Base-by-base conservation (phyloP, 2,113 vertebrate genomes). In the Rhinoptilus africanus region DNA sequence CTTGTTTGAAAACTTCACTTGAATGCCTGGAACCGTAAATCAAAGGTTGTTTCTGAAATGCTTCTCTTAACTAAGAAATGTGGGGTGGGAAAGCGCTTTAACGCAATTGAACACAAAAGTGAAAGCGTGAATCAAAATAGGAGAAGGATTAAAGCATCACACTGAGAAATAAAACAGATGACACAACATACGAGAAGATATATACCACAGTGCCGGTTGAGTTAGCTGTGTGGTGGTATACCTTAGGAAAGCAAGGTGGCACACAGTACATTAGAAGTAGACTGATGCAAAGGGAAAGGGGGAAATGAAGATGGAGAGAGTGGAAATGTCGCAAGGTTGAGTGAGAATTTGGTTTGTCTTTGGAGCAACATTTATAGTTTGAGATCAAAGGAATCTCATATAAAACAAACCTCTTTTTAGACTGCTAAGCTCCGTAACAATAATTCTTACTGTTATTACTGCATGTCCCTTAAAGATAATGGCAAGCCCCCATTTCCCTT, bases 131-230 rank as follows among this genome's bases (percentile, higher is more conserved):
- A 73, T 68, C 13, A 41, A 64, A 79, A 19, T 2, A 74, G 32
- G 9, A 74, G 48, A 30, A 72, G 28, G 39, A 88, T 72, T 75
- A 85, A 92, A 83, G 66, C 9, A 59, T 50, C 78, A 72, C 18
- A 43, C 2, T 2, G 18, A 79, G 57, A 41, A 95, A 75, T 26
- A 60, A 72, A 93, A 43, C 43, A 63, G 59, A 74, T 23, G 47
- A 82, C 77, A 64, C 5, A 64, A 32, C 43, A 34, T 8, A 51
- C 0, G 4, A 59, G 73, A 75, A 74, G 0, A 0, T 48, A 39
- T 28, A 48, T 26, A 67, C 30, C 78, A 51, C 37, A 37, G 28
- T 37, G 41, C 64, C 77, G 68, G 37, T 62, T 26, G 37, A 75
- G 62, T 47, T 77, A 91, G 92, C 80, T 67, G 32, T 39, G 75